Conservation (phyloP, 2,113 vertebrate species). For the Elephas maximus region DNA sequence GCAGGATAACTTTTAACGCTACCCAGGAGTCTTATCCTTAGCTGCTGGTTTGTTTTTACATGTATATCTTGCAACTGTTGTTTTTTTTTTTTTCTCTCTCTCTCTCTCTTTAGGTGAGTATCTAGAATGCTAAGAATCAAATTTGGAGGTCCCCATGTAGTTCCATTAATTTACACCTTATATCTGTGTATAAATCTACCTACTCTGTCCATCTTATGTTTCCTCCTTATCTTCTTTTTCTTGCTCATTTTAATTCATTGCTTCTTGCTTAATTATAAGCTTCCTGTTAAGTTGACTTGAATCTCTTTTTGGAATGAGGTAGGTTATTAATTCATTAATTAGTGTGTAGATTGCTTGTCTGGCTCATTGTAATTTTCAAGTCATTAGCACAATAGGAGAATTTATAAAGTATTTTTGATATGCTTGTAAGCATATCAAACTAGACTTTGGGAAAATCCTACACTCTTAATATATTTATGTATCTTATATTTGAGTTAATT, state of each 20-base stretch:
- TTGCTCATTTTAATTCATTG: constrained; percentile 57
- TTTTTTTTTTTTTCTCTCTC: background rate
- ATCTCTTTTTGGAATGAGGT: constrained; percentile 32
- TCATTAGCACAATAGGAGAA: constrained; percentile 54
- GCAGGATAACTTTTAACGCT: background rate
- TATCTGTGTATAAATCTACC: background rate
- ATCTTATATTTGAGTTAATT: constrained; percentile 61
- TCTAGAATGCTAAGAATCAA: constrained; percentile 34
- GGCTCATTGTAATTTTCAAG: constrained; percentile 67
- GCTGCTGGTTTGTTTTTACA: background rate
- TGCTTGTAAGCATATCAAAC: constrained; percentile 33
- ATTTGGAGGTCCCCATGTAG: background rate
- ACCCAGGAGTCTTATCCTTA: background rate
- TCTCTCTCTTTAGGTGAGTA: background rate
- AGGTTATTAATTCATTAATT: constrained; percentile 68
- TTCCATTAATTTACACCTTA: background rate
- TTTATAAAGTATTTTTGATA: constrained; percentile 62
- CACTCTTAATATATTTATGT: constrained; percentile 40
- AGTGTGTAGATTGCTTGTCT: constrained; percentile 53
- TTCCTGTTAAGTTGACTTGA: constrained; percentile 46
- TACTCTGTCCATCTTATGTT: background rate
- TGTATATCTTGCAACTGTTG: background rate
- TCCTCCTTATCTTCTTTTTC: background rate
- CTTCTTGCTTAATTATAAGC: constrained; percentile 62
- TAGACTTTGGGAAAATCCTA: constrained; percentile 52